A percentile compares a stretch with the other conserved stretches of the same genome.
Evolutionary conservation across 2,888 invertebrate species (phyloP).

Genomic region (Chaitophorus viminalis): DNA sequence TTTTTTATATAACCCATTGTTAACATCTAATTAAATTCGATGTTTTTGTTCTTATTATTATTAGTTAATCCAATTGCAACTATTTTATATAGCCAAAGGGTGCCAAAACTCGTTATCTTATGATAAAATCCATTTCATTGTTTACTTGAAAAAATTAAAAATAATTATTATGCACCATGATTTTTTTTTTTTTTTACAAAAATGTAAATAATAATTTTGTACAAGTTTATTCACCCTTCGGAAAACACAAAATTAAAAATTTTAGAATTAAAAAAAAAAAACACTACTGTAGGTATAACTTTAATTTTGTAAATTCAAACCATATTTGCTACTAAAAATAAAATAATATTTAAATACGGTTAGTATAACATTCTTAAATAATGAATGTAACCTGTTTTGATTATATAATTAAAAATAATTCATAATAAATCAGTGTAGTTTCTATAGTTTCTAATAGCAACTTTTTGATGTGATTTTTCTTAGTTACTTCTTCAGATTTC

Average conservation of each 20-base stretch:
- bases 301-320: neutral
- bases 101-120: neutral
- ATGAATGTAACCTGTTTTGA: no score
- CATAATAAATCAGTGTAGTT: no score
- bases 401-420: neutral
- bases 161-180: constrained; percentile 1
- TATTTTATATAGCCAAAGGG: neutral
- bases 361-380: neutral
- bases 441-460: no score
- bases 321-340: neutral
- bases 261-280: neutral
- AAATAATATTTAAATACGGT: no score
- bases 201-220: neutral
- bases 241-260: neutral
- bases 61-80: no score
- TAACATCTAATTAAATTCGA: no score
- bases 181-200: neutral
- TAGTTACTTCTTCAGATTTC: no score
- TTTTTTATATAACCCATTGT: no score
- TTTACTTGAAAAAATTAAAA: neutral
- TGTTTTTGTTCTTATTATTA: no score
- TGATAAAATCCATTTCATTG: neutral
- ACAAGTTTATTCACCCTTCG: neutral
- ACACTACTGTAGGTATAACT: no score
- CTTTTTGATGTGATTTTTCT: no score